Base-by-base conservation (phyloP, 2,888 invertebrate genomes). In the Euplagia quadripunctaria region DNA sequence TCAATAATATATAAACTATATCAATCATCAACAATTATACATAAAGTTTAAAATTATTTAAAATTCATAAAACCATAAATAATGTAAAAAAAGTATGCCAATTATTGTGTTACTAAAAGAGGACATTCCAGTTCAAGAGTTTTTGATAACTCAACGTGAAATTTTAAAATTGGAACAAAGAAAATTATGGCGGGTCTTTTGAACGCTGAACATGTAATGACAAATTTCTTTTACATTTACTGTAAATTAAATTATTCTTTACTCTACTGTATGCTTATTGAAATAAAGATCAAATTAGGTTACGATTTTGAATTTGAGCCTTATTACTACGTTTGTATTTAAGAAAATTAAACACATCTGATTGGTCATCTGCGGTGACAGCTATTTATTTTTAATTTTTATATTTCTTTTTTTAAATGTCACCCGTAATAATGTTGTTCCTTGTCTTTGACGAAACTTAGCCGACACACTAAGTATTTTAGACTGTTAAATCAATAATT, bases 361-460 rank as follows among this genome's bases (percentile, higher is more conserved):
- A 82, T 83, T 82, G 83, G 83, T 82, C 72, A 83, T 79, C 71
- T 64, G 78, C 70, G 67, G 73, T 82, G 83, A 83, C 83, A 82
- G 81, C 76, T 73, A 74, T 83, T 81, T 20, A 79, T 78, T 82
- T 83, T 78, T 75, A 58, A 77, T 73, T 77, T 80, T 4, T 16
- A 20, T 78, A 43, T 74, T 76, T 70, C 20, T 76, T 79, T 79
- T 75, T 65, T 63, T 12, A 42, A 46, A 75, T 66, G 83, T 83
- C 80, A 74, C 52, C 73, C 65, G 65, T 80, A 79, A 83, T 83
- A 82, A 83, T 73, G 82, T 80, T 80, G 80, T 83, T 76, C 63
- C 65, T 71, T 80, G 80, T 80, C 83, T 80, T 73, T 80, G n/a
- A 63, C 11, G 75, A 82, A 76, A 76, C 76, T 73, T 64, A 69